These are phyloP conservation scores for Sebastes matsubarae DNA, from an alignment of 2,797 vertebrate species.

Conservation along the genomic window DNA sequence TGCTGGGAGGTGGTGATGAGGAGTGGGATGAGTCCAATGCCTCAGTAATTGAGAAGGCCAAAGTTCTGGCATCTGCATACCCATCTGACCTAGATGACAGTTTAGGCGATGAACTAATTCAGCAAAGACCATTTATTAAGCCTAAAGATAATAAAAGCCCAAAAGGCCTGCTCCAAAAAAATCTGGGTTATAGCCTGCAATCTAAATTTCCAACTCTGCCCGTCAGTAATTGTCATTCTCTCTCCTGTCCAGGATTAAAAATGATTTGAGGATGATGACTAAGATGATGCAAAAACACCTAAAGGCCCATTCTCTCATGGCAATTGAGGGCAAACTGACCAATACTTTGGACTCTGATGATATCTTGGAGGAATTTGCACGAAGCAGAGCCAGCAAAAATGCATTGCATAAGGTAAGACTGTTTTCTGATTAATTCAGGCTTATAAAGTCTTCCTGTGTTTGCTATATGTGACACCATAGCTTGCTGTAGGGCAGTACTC, in stretches of 20 bases:
- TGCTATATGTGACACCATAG: neutral
- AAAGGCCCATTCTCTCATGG: neutral
- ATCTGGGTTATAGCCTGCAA: neutral
- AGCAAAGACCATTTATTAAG: neutral
- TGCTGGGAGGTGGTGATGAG: no score
- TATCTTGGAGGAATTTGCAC: neutral
- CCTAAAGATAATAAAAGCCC: neutral
- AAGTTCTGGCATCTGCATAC: neutral
- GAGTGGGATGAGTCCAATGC: neutral
- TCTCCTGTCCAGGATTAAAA: neutral
- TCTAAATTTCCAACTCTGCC: neutral
- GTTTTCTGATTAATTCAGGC: neutral
- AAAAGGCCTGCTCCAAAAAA: neutral
- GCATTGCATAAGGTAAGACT: neutral
- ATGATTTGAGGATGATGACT: neutral
- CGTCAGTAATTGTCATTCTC: neutral
- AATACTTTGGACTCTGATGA: neutral
- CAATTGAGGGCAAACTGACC: neutral
- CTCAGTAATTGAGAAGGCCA: neutral
- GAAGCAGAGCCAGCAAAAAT: neutral
- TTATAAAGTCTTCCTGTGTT: neutral
- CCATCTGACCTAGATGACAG: neutral
- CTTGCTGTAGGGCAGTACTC: neutral
- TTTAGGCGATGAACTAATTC: neutral
- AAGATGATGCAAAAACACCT: neutral